Evolutionary conservation across 1,140 invertebrate genomes (phyloP), one percentile per base, ranked within the genome.

Genomic region (Cheumatopsyche charites): DNA sequence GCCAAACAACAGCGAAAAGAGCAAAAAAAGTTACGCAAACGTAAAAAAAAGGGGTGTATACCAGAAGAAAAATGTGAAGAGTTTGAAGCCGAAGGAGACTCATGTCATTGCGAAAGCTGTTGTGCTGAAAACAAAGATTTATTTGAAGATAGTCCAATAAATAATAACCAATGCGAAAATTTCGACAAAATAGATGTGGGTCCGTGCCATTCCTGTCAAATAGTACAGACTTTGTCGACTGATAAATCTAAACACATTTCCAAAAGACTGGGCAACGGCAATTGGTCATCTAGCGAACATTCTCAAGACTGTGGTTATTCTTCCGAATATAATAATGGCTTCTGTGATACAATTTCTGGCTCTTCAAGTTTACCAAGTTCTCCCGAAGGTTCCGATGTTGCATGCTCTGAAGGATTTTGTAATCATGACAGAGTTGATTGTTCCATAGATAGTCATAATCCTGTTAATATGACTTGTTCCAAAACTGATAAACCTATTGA

Each of bases 301-400:
- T 90, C 89, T n/a, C 90, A 91, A 78, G 93, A 95, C 80, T 93
- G 90, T 79, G 92, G 92, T 36, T 94, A 94, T 79, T 92, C 90
- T 19, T 94, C 92, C 9, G 92, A 91, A 72, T 88, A 88, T 74
- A 91, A 90, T 77, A 90, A 90, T 71, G 89, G 89, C 23, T 88
- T 86, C 77, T 88, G 86, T 78, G 88, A 87, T 75, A 87, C 86
- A 19, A 80, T 84, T 41, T 88, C 87, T 19, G 84, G 87, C 41
- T 89, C 87, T 70, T 91, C 89, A 19, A 93, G 91, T 73, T 82
- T 89, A 29, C 87, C 89, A 55, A 92, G 90, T 78, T 92, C 92
- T 11, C 91, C 92, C 0, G 92, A 93, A 78, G 92, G 92, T 21
- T 94, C 92, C 0, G 93, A 94, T 79, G 88, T 94, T 41, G 93